These are phyloP conservation scores for Quiscalus mexicanus DNA, from an alignment of 2,113 vertebrate species.

Conservation along the genomic window DNA sequence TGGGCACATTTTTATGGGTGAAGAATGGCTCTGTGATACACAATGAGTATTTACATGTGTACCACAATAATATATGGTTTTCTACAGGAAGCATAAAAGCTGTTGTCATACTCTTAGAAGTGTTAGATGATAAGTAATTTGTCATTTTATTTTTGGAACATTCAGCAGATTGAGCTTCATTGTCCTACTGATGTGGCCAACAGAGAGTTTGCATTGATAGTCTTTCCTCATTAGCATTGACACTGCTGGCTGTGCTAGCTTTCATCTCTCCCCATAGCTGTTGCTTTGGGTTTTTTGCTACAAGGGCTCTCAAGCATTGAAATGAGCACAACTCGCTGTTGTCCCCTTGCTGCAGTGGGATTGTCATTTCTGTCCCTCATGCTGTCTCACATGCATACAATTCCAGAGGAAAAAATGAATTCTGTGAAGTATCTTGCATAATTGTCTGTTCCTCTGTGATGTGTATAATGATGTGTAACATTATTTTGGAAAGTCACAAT, in stretches of 20 bases:
- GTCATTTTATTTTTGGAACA: slow-evolving; percentile 45
- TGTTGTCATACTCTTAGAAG: slow-evolving; percentile 37
- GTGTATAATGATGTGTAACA: background rate
- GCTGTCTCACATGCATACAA: background rate
- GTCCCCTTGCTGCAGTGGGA: background rate
- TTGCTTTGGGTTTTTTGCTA: background rate
- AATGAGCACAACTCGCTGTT: background rate
- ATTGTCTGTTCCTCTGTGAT: slow-evolving; percentile 21
- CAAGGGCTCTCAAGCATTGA: background rate
- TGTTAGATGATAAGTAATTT: slow-evolving; percentile 49
- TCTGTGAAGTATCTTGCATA: background rate
- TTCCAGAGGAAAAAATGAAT: background rate
- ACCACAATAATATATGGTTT: slow-evolving; percentile 27
- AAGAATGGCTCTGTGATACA: background rate
- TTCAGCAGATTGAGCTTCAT: slow-evolving; percentile 48
- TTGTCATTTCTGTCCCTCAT: slow-evolving; percentile 12
- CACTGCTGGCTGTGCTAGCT: background rate
- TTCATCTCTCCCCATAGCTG: slow-evolving; percentile 9
- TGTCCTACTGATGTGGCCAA: slow-evolving; percentile 2
- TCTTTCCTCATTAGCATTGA: slow-evolving; percentile 38
- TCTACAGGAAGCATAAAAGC: slow-evolving; percentile 48
- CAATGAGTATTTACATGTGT: slow-evolving; percentile 22
- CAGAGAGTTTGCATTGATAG: slow-evolving; percentile 19
- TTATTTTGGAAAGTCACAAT: slow-evolving; percentile 5
- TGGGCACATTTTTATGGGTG: background rate